Evolutionary conservation across 1,140 invertebrate species (phyloP), one percentile per base, ranked within the genome.

Genomic region (Lepidurus couesii): DNA sequence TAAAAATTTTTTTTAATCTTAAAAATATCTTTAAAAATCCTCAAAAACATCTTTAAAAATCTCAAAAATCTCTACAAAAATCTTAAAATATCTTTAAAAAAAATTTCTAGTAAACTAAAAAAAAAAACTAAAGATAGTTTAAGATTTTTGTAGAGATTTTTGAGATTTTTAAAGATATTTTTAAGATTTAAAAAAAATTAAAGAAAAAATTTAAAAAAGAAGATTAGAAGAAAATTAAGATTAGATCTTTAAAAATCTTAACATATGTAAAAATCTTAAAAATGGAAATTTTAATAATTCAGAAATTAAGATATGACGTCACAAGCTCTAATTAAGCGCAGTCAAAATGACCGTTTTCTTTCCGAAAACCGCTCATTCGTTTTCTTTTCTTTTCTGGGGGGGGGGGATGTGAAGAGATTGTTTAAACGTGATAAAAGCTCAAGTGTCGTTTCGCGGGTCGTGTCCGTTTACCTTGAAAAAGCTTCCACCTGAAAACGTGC

Each of bases 371-470:
- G 65, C 3, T 73, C n/a, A 73, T 73, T 24, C 34, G 34, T 34
- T 34, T 34, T 34, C 34, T 34, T 34, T 4, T 34, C 3, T 34
- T 34, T 34, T 1, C 0, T 7, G 47, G 7, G 11, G 21, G 21
- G 21, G 21, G 16, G 53, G 53, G 53, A 65, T 65, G 16, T 65
- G 16, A n/a, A 65, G 16, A 65, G 53, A 65, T 65, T 65, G 53
- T 65, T 65, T 65, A 65, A 65, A 65, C 21, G 53, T 65, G 53
- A 65, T 65, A 65, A 65, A 65, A 65, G 53, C 53, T 65, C 53
- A 65, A 65, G 53, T 65, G 53, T 65, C 53, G 53, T 65, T 65
- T 65, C 21, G 53, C 16, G 16, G 53, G 16, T 65, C 6, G 53
- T 13, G 53, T 16, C 53, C 53, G 53, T 65, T 65, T 65, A 65